Conservation (phyloP, 2,113 vertebrate genomes). For the Eulacestoma nigropectus region DNA sequence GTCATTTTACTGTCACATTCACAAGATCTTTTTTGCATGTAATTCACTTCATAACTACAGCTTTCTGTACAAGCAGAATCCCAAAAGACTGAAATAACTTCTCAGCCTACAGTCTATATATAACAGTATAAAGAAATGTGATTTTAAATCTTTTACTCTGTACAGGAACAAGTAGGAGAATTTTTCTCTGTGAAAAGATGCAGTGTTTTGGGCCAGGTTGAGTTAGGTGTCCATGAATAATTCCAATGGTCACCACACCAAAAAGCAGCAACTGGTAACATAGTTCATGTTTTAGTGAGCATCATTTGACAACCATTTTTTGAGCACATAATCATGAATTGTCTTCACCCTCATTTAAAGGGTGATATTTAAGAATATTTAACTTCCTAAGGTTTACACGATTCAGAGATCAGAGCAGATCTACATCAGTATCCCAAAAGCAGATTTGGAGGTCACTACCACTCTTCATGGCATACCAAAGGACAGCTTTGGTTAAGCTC, state of each 20-base stretch:
- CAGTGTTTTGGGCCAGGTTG: background rate
- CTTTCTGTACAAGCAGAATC: background rate
- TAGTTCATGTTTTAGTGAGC: background rate
- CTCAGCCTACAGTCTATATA: background rate
- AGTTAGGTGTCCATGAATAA: background rate
- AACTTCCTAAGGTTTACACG: background rate
- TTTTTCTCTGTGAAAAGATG: background rate
- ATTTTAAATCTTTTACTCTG: background rate
- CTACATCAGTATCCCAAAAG: background rate
- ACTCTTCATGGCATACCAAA: background rate
- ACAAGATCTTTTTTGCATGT: background rate
- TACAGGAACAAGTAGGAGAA: background rate
- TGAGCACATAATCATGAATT: background rate
- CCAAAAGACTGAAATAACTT: slow-evolving; percentile 4
- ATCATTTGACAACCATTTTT: background rate
- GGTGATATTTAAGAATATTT: background rate
- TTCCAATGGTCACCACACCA: background rate
- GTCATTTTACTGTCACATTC: background rate
- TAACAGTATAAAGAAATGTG: background rate
- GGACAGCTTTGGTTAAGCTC: background rate
- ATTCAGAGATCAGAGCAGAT: background rate
- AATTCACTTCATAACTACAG: background rate
- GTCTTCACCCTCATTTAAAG: background rate
- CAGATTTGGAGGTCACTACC: background rate
- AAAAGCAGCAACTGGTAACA: background rate